Conservation (phyloP, 1,140 invertebrate species). For the Scaptomyza graminum region DNA sequence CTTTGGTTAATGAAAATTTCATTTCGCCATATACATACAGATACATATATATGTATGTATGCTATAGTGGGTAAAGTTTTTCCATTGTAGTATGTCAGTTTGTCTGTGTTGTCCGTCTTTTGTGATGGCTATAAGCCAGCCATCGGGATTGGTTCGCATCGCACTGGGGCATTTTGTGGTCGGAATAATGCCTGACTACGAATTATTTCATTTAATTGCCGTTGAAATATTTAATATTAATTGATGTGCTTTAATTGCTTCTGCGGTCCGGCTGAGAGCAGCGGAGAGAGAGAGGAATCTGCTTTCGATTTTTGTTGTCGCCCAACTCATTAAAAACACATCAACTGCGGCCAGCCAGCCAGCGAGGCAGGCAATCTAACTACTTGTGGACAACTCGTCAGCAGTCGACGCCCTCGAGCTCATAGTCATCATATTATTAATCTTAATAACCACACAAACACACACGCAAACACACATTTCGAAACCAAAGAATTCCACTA, state of each 20-base stretch:
- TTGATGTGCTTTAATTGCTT: slow-evolving; percentile 77
- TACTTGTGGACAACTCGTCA: not conserved
- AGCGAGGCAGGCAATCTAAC: not conserved
- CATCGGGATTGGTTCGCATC: slow-evolving; percentile 12
- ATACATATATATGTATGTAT: too few species aligned
- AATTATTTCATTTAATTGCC: slow-evolving; percentile 76
- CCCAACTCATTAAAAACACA: slow-evolving; percentile 78
- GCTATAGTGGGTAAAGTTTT: slow-evolving; percentile 50
- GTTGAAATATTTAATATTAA: slow-evolving; percentile 82
- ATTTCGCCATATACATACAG: slow-evolving; percentile 37
- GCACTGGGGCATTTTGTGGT: slow-evolving; percentile 44
- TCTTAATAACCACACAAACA: slow-evolving; percentile 66
- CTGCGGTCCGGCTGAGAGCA: slow-evolving; percentile 3
- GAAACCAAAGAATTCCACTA: slow-evolving; percentile 54
- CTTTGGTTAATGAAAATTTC: slow-evolving; percentile 76
- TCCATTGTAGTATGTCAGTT: slow-evolving; percentile 24
- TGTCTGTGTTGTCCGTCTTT: not conserved
- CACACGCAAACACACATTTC: slow-evolving; percentile 54
- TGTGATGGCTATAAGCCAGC: slow-evolving; percentile 29
- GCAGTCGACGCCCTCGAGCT: slow-evolving; percentile 16
- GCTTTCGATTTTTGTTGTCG: slow-evolving; percentile 12
- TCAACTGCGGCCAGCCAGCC: slow-evolving; percentile 29
- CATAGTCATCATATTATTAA: slow-evolving; percentile 68
- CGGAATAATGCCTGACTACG: slow-evolving; percentile 35
- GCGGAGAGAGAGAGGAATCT: not conserved